Base-by-base conservation (phyloP, 2,888 invertebrate genomes). In the Trilocha varians region DNA sequence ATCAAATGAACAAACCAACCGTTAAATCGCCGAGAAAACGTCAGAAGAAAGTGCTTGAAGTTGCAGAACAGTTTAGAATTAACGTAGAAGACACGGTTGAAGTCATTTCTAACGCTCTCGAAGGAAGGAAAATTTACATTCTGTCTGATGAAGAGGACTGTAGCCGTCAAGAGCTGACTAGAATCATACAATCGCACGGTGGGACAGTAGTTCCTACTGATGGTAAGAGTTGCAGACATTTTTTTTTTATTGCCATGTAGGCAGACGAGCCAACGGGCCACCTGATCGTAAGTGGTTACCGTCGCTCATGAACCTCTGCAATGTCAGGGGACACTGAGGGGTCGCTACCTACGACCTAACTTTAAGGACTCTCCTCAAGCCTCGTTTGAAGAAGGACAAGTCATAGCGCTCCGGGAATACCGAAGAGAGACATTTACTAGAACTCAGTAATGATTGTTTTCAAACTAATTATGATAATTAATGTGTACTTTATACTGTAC, bases 121-220 rank as follows among this genome's bases (percentile, higher is more conserved):
- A 44, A 0, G 75, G 69, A 0, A 52, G 77, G 16, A 74, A 78
- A 48, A 46, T 85, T 0, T 75, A 65, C 46, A 59, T 85, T 11
- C 47, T 83, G 13, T 74, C 78, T 0, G 78, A 70, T n/a, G 78
- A 78, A 35, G 71, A 69, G 1, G 74, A 74, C 32, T 76, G 72
- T 40, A 60, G 43, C 1, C 70, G 62, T 39, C 48, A 55, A 0
- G 74, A 83, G 1, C 52, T 85, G 38, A 56, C 62, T 6, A 57
- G 55, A 39, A 69, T 82, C 9, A 61, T 85, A 4, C 58, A 64
- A 44, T 65, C 73, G 8, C 84, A 84, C 17, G 68, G 77, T 3
- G 85, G 83, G 3, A 74, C 53, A 38, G 65, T 70, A 39, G 77
- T 78, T 5, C 71, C 72, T 41, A 75, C 78, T 55, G 49, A 57